Evolutionary conservation across 2,113 vertebrate genomes (phyloP), one percentile per base, ranked within the genome.

Genomic region (Tenebrosternarchus preto): DNA sequence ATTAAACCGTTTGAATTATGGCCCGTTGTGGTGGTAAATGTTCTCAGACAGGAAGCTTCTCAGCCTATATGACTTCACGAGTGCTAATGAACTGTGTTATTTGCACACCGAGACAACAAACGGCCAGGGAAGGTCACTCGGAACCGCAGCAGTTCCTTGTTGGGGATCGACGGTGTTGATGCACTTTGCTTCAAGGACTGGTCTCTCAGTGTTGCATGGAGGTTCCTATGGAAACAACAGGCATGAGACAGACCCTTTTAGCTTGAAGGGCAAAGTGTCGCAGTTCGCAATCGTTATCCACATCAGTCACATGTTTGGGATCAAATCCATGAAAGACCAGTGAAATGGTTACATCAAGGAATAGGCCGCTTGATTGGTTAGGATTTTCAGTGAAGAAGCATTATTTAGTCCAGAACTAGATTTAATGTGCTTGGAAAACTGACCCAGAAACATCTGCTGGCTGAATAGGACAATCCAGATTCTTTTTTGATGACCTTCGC

Each of bases 1-100:
- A 86, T 91, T 84, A 86, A 68, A 50, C 31, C 43, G 67, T 57
- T 64, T 59, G 80, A 86, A 85, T 71, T 43, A 72, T 84, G 77
- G 81, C 60, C 55, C 50, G 71, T 61, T 43, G 24, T 82, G 27
- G 59, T 69, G 59, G 71, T 31, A 19, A 53, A 27, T 43, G 11
- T 53, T 69, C 27, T 76, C 77, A 76, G 36, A 36, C 64, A 80
- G 80, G 5, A 53, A 75, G 50, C 19, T 63, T 57, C 33, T 46
- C 50, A 57, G 46, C 76, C 64, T 64, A 46, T 78, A 60, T 59
- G 70, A 76, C 74, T 79, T 69, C 29, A 31, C 16, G 29, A 81
- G 63, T 57, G 43, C 25, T 81, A 75, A 75, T 55, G 68, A 66
- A 57, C 78, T 83, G 69, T 29, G 33, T 68, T 83, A 72, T 33